Base-by-base conservation (phyloP, 2,888 invertebrate genomes). In the Coelopa pilipes region DNA sequence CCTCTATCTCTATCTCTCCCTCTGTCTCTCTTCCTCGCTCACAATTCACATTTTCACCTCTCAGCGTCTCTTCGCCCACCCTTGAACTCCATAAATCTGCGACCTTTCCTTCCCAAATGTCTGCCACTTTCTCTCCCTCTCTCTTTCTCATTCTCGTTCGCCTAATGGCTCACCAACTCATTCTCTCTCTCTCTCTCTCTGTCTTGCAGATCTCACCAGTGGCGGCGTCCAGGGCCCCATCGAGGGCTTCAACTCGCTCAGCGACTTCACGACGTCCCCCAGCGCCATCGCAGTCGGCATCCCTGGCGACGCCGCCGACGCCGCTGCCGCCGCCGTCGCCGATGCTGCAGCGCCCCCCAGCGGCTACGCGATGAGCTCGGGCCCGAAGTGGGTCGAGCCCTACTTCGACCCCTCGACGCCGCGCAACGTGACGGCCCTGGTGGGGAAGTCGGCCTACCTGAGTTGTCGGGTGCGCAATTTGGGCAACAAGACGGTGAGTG, bases 391-490 rank as follows among this genome's bases (percentile, higher is more conserved):
- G 87, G 82, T 87, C 78, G 90, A 92, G 82, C 93, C 94, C 11
- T 92, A 92, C 81, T 93, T 94, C 88, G 94, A 94, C 89, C 90
- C 91, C 74, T 90, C 91, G 80, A 93, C 93, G 70, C 93, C 93
- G 63, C 89, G 92, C 76, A 94, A 94, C 89, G 93, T 94, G 78
- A 94, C 94, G 55, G 94, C 94, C 46, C 90, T 94, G 57, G 93
- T 94, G 78, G 94, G 94, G 82, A 94, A 94, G 88, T 93, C 88
- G 47, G 88, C 88, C 73, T 88, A 87, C 82, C 82, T 88, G 73
- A 87, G 86, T 79, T 88, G 88, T 81, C 84, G 86, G 76, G 88
- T 88, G 72, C 82, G 84, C 77, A 87, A 88, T 83, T 85, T 88
- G 78, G 86, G 87, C 79, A 88, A 88, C 80, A 88, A 88, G 84